Base-by-base conservation (phyloP, 2,888 invertebrate species). In the Parascotia fuliginaria region DNA sequence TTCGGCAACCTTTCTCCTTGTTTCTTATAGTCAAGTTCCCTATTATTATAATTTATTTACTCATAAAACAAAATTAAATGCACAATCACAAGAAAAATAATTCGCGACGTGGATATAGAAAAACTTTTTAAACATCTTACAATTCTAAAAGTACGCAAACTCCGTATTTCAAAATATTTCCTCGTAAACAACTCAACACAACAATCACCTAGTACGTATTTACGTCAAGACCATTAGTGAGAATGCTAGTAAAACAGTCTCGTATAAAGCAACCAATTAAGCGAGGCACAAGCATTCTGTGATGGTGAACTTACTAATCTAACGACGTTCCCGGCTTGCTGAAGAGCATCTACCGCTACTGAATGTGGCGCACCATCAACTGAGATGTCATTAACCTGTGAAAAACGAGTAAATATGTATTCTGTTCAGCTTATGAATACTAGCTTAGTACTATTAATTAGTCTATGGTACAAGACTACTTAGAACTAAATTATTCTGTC, bases 321-420 rank as follows among this genome's bases (percentile, higher is more conserved):
- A 69, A 99, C 99, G 70, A 96, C 94, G 87, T 98, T 97, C 69
- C 99, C 99, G 44, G 99, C 98, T 81, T 96, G 95, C 91, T 99
- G 99, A 66, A 99, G 94, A 31, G 98, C 98, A 74, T 99, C 98
- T 38, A 99, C 99, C 44, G 99, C 99, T 32, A 95, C 94, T 33
- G 98, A 96, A 89, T 99, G 99, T 14, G 97, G 96, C 41, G 98
- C 98, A 77, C 98, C 97, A 66, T 97, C 96, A 65, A 98, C 97
- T 56, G 97, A 95, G 48, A 96, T 95, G 76, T 98, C 98, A 90
- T 99, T 99, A 63, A 98, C 98, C 89, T 96, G 95, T 37, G 49
- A 24, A 54, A 32, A 66, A 55, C 28, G 41, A 51, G 36, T 11
- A 6, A 24, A 7, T 2, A n/a, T 22, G 32, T 3, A 14, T 1